phyloP scores from a whole-genome alignment of 2,113 vertebrate genomes.

The Neolamprologus brichardi region DNA sequence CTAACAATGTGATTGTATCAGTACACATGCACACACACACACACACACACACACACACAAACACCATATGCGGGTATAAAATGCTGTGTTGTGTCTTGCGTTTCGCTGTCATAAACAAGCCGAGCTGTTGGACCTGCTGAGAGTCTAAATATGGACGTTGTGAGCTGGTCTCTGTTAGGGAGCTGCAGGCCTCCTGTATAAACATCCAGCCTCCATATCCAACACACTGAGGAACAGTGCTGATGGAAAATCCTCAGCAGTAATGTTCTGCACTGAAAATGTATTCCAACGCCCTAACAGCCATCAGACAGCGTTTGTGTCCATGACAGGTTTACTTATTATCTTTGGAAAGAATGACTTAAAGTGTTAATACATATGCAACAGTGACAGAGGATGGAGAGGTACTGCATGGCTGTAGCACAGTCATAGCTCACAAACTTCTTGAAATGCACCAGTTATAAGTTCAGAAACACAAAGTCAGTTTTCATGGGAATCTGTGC shows the following conservation, averaged over 20 bases:
- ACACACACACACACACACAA: background rate
- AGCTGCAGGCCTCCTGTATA: conserved; percentile 11
- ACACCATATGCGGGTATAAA: conserved; percentile 34
- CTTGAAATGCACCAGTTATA: background rate
- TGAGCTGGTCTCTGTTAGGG: conserved; percentile 27
- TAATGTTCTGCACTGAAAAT: background rate
- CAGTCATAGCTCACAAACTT: background rate
- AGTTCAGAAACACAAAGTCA: background rate
- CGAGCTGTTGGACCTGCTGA: background rate
- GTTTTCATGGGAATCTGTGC: background rate
- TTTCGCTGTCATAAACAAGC: conserved; percentile 30
- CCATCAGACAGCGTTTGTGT: background rate
- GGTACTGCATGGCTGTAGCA: background rate
- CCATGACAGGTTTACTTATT: background rate
- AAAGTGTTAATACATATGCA: background rate
- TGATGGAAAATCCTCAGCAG: background rate
- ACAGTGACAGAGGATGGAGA: background rate
- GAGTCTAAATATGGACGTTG: conserved; percentile 51
- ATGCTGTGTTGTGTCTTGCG: conserved; percentile 2
- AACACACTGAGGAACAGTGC: background rate
- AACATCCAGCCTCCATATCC: conserved; percentile 7
- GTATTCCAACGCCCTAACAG: background rate
- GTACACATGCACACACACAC: background rate
- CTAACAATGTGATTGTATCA: background rate
- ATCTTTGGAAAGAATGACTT: background rate